Percentiles rank a stretch among this genome's conserved stretches.
Evolutionary conservation across 2,888 invertebrate species (phyloP).

Genomic region (Schrankia costaestrigalis): DNA sequence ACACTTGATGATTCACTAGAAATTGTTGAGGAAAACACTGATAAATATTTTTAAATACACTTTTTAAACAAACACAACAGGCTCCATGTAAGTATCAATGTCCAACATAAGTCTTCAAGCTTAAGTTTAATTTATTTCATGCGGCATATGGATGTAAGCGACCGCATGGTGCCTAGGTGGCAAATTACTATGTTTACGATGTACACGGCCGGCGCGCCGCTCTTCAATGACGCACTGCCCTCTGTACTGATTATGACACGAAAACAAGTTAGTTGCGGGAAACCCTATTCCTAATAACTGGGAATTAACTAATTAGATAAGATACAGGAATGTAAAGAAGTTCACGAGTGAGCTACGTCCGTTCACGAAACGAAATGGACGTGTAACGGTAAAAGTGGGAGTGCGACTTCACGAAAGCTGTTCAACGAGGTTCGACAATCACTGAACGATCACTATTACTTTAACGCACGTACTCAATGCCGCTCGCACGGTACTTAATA

Average conservation of each 20-base stretch:
- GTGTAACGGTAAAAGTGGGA: slow-evolving; percentile 78
- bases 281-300: slow-evolving; percentile 43
- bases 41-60: slow-evolving; percentile 36
- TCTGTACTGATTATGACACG: slow-evolving; percentile 29
- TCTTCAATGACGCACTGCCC: slow-evolving; percentile 34
- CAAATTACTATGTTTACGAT: slow-evolving; percentile 65
- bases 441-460: slow-evolving; percentile 65
- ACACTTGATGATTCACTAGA: slow-evolving; percentile 47
- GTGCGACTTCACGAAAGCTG: slow-evolving; percentile 73
- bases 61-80: slow-evolving; percentile 34
- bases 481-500: slow-evolving; percentile 39
- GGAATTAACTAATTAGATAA: slow-evolving; percentile 53
- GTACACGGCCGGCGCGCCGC: slow-evolving; percentile 37
- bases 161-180: slow-evolving; percentile 79
- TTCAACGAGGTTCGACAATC: slow-evolving; percentile 58
- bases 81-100: slow-evolving; percentile 17
- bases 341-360: slow-evolving; percentile 60
- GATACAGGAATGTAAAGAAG: slow-evolving; percentile 35
- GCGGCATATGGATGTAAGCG: slow-evolving; percentile 65
- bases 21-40: slow-evolving; percentile 35
- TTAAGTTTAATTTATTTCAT: slow-evolving; percentile 38
- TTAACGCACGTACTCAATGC: slow-evolving; percentile 54
- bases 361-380: slow-evolving; percentile 72
- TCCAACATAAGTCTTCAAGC: slow-evolving; percentile 28
- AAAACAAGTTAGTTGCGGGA: slow-evolving; percentile 44